These are phyloP conservation scores for Lottia scabra DNA, from an alignment of 2,888 invertebrate species.

Conservation along the genomic window DNA sequence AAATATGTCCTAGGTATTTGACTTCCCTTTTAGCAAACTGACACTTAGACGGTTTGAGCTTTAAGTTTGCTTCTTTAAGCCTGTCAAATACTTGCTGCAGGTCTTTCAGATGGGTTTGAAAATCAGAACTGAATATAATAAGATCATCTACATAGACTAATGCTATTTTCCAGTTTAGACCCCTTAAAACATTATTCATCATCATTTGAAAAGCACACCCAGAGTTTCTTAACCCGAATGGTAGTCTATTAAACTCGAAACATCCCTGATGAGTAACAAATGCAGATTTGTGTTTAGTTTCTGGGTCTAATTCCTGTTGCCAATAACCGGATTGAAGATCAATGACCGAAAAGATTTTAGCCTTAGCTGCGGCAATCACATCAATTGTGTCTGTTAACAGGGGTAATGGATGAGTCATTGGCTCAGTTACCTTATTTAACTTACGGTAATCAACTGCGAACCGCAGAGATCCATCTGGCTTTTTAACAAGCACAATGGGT, in stretches of 20 bases:
- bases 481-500: too few relatives aligned
- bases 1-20: not conserved
- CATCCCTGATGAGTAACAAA: slow-evolving; percentile 5
- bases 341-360: not conserved
- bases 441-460: too few relatives aligned
- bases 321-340: slow-evolving; percentile 1
- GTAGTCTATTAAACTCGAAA: not conserved
- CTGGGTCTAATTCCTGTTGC: slow-evolving; percentile 8
- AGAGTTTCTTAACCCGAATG: slow-evolving; percentile 12
- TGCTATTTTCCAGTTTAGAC: slow-evolving; percentile 16
- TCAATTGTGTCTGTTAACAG: not conserved
- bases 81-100: slow-evolving; percentile 1
- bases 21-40: slow-evolving; percentile 1
- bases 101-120: slow-evolving; percentile 16
- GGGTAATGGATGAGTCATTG: too few relatives aligned
- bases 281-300: slow-evolving; percentile 11
- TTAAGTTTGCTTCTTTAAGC: slow-evolving; percentile 4
- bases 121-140: slow-evolving; percentile 6
- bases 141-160: slow-evolving; percentile 26
- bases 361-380: not conserved
- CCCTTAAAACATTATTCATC: slow-evolving; percentile 10
- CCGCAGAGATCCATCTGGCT: too few relatives aligned
- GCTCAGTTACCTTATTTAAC: too few relatives aligned
- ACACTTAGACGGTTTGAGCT: slow-evolving; percentile 16
- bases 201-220: not conserved